A percentile compares a stretch with the other conserved stretches of the same genome.
These are phyloP conservation scores for Lathamus discolor DNA, from an alignment of 2,113 vertebrate genomes.

Conservation along the genomic window DNA sequence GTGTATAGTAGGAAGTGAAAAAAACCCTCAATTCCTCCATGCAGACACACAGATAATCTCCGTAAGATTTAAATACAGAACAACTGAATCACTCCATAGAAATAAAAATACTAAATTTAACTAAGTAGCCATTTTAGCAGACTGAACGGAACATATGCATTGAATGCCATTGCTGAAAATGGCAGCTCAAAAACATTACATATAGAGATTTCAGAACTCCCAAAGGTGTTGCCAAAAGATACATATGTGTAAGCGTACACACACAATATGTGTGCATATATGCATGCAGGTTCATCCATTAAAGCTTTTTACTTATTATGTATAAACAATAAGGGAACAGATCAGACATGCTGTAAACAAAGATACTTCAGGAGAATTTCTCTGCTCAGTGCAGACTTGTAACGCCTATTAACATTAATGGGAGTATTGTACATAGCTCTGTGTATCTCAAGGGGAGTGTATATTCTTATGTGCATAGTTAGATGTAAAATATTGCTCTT, in stretches of 20 bases:
- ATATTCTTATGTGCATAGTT: slow-evolving; percentile 49
- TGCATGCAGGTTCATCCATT: neutral
- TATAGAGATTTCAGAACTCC: neutral
- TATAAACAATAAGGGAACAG: neutral
- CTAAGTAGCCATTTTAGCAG: neutral
- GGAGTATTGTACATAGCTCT: slow-evolving; percentile 21
- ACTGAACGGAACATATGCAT: neutral
- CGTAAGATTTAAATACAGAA: neutral
- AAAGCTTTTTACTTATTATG: neutral
- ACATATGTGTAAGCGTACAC: neutral
- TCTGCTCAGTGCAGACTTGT: slow-evolving; percentile 32
- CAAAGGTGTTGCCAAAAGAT: neutral
- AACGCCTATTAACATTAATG: slow-evolving; percentile 59
- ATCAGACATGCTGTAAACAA: slow-evolving; percentile 32
- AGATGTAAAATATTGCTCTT: slow-evolving; percentile 56
- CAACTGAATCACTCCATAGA: neutral
- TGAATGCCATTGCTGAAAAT: neutral
- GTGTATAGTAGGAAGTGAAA: neutral
- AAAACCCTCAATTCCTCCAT: neutral
- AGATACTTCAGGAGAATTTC: slow-evolving; percentile 48
- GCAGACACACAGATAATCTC: neutral
- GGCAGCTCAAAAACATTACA: neutral
- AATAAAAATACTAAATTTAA: neutral
- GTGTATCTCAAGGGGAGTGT: slow-evolving; percentile 13
- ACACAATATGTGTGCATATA: neutral